Conservation (phyloP, 2,888 invertebrate genomes). For the Phortica okadai region DNA sequence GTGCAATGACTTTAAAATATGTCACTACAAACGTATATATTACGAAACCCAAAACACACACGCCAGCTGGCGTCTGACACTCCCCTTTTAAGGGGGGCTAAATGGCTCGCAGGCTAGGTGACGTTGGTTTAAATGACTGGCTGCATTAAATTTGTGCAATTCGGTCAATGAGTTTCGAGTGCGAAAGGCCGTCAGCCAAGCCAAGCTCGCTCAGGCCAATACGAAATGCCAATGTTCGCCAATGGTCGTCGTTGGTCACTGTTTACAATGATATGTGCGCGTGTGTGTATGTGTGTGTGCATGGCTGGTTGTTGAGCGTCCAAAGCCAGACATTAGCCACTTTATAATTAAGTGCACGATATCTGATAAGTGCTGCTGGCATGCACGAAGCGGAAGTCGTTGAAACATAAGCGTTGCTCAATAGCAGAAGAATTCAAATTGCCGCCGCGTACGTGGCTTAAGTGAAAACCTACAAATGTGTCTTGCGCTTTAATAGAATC, state of each 20-base stretch:
- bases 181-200: slow-evolving; percentile 10
- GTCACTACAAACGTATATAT: slow-evolving; percentile 40
- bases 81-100: neutral
- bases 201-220: neutral
- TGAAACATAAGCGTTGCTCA: slow-evolving; percentile 27
- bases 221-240: slow-evolving; percentile 4
- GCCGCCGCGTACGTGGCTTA: neutral
- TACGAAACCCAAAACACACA: neutral
- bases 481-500: too few species aligned
- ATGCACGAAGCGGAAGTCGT: slow-evolving; percentile 21
- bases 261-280: neutral
- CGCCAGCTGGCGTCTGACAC: neutral
- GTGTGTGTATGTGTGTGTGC: neutral
- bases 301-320: neutral
- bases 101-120: neutral
- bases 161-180: slow-evolving; percentile 36
- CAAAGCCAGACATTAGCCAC: slow-evolving; percentile 24
- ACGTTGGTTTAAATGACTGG: neutral
- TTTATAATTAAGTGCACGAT: slow-evolving; percentile 61
- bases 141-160: slow-evolving; percentile 34
- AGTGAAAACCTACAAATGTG: neutral
- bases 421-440: slow-evolving; percentile 1
- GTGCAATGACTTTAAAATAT: slow-evolving; percentile 59
- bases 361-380: slow-evolving; percentile 20
- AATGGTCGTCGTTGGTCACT: neutral